Base-by-base conservation (phyloP, 1,140 invertebrate species). In the Oryctes rhinoceros region DNA sequence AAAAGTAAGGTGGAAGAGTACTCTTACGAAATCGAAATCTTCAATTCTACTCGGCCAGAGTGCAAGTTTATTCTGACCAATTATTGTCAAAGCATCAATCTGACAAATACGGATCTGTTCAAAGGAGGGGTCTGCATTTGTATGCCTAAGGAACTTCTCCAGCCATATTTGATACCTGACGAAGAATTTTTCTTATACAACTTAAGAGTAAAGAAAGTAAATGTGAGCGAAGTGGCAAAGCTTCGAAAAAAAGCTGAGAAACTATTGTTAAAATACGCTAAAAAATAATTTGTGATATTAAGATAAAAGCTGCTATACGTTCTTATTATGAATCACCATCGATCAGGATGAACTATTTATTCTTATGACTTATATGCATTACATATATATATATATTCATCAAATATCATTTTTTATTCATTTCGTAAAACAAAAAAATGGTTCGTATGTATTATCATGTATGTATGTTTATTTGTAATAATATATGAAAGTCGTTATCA, bases 21-120 rank as follows among this genome's bases (percentile, higher is more conserved):
- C 49, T 47, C 24, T 24, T 79, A 71, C 59, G 79, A 79, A 15
- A 75, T 79, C 13, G 79, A 79, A 49, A 6, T 79, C 18, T 48
- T 79, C 67, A 79, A 79, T 35, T 65, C 79, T 4, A 20, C 15
- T 15, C 67, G 48, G 11, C 24, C 20, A 7, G 39, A 71, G 13
- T 15, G 48, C 20, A 71, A 67, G 75, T 37, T 47, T 15, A n/a
- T 75, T 15, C 2, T 79, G 3, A 79, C 65, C 24, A 67, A 44
- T 7, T 79, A 74, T 49, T 79, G 79, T 49, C 79, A 79, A 75
- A 47, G 59, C 9, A 74, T 79, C 6, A 15, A 75, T 37, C 15
- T 80, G 3, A 13, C 49, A 15, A 67, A 53, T 30, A 24, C n/a
- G 9, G 30, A 80, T n/a, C 18, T 75, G 48, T 71, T 75, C 53